Percentiles rank a stretch among this genome's conserved stretches.
Conservation (phyloP, 2,888 invertebrate genomes). For the Eupithecia subfuscata region DNA sequence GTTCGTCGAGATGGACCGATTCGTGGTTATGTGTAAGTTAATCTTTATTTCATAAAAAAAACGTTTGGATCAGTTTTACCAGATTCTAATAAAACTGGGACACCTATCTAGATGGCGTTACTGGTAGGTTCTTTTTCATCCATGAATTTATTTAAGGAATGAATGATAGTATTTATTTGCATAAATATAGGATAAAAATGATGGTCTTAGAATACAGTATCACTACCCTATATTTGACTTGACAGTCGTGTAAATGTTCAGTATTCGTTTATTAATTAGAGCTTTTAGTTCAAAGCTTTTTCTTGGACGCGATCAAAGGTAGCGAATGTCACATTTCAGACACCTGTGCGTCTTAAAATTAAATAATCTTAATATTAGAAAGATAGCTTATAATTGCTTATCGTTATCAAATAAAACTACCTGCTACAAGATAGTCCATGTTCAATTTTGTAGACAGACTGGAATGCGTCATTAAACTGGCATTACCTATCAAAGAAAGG, state of each 20-base stretch:
- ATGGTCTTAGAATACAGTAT: too few species aligned
- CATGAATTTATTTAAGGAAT: too few species aligned
- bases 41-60: background rate
- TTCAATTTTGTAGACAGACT: background rate
- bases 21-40: slow-evolving; percentile 85
- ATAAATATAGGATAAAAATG: too few species aligned
- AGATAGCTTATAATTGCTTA: too few species aligned
- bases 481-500: background rate
- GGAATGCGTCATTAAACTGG: background rate
- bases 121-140: background rate
- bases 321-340: background rate
- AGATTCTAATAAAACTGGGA: background rate
- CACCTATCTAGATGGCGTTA: background rate
- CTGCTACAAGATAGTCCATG: background rate
- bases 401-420: background rate
- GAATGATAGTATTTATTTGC: too few species aligned
- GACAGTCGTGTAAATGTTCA: too few species aligned
- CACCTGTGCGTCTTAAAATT: background rate
- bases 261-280: too few species aligned
- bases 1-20: slow-evolving; percentile 90
- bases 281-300: background rate
- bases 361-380: too few species aligned
- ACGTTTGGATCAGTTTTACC: background rate
- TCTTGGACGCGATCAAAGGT: background rate
- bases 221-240: too few species aligned